A percentile compares a stretch with the other conserved stretches of the same genome.
Evolutionary conservation across 2,113 vertebrate genomes (phyloP).

Genomic region (Microcebus lehilahytsara): DNA sequence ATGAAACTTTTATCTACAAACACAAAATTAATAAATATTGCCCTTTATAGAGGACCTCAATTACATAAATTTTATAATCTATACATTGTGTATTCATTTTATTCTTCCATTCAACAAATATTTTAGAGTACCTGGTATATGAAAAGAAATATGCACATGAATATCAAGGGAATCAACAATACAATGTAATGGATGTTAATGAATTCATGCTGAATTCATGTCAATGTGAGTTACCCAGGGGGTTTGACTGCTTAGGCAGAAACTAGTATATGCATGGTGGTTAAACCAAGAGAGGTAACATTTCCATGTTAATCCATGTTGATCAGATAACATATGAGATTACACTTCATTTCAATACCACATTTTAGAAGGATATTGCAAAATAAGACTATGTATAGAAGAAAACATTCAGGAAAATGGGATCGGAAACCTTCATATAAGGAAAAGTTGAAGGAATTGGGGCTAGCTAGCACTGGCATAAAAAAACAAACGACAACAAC

Average conservation of each 20-base stretch:
- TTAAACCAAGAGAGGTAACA: not conserved
- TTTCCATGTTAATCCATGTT: not conserved
- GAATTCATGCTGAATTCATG: not conserved
- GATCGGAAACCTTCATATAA: not conserved
- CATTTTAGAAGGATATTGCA: not conserved
- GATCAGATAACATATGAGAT: not conserved
- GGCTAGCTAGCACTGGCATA: not conserved
- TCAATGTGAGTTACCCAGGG: not conserved
- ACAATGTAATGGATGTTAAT: not conserved
- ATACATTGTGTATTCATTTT: not conserved
- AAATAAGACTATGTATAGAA: not conserved
- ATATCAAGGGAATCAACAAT: not conserved
- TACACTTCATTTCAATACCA: not conserved
- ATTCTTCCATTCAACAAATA: not conserved
- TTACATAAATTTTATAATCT: not conserved
- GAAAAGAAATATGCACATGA: not conserved
- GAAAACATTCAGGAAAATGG: not conserved
- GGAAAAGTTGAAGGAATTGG: not conserved
- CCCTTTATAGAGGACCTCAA: not conserved
- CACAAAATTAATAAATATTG: constrained; percentile 46
- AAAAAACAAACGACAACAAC: not conserved
- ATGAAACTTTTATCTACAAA: constrained; percentile 36
- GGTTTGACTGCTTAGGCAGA: not conserved
- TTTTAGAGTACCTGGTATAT: not conserved
- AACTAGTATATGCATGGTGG: not conserved